A percentile compares a stretch with the other conserved stretches of the same genome.
These are phyloP conservation scores for Carcharodon carcharias DNA, from an alignment of 2,797 vertebrate species.

Conservation along the genomic window DNA sequence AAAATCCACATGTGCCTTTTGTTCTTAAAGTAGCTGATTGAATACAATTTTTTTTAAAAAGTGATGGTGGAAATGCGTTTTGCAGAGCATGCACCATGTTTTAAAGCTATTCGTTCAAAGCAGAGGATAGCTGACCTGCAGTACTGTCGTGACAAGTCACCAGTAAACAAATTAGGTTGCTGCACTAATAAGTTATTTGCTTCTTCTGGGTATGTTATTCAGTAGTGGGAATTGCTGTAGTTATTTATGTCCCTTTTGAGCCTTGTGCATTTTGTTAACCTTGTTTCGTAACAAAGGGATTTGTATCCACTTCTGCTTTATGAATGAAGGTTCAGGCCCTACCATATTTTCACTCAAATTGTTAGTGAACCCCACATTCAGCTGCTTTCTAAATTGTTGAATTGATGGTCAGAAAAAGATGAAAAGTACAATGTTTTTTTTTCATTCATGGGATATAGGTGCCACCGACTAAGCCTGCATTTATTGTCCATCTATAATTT, in stretches of 20 bases:
- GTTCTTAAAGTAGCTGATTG: neutral
- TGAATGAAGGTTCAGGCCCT: neutral
- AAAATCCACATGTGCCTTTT: neutral
- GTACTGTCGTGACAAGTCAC: neutral
- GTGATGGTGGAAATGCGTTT: neutral
- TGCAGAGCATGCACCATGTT: neutral
- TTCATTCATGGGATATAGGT: too few species aligned
- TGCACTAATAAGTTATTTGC: neutral
- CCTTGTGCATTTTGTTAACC: neutral
- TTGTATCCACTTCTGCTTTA: neutral
- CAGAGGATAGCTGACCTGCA: neutral
- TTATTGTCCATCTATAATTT: too few species aligned
- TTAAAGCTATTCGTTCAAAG: neutral
- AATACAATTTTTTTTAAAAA: neutral
- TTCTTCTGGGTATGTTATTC: neutral
- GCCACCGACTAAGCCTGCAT: too few species aligned
- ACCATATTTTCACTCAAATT: neutral
- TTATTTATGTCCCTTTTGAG: neutral
- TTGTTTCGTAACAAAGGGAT: neutral
- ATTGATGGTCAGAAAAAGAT: neutral
- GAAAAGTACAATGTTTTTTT: too few species aligned
- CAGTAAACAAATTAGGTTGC: neutral
- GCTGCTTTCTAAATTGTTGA: neutral
- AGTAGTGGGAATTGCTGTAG: slow-evolving; percentile 15
- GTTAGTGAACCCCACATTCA: neutral